phyloP scores from a whole-genome alignment of 1,140 invertebrate species.

The Acromyrmex heyeri region DNA sequence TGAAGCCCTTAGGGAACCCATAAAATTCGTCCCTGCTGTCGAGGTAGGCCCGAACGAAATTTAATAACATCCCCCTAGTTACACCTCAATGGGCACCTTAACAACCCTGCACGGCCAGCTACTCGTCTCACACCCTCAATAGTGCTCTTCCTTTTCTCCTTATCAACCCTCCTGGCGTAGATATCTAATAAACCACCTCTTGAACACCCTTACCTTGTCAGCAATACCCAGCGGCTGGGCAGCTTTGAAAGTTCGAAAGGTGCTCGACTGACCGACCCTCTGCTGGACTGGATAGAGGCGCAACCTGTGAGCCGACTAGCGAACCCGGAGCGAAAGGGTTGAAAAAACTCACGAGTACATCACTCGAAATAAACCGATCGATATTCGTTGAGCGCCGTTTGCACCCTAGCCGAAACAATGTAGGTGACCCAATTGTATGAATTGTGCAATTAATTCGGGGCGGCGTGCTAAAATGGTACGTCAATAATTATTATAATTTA shows the following conservation, averaged over 20 bases:
- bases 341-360: constrained; percentile 69
- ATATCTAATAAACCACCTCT: constrained; percentile 86
- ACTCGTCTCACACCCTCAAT: constrained; percentile 61
- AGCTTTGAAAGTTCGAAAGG: constrained; percentile 65
- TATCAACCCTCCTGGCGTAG: constrained; percentile 79
- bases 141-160: constrained; percentile 65
- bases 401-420: constrained; percentile 52
- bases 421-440: constrained; percentile 70
- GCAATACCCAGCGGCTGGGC: constrained; percentile 75
- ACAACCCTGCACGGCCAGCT: constrained; percentile 83
- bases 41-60: constrained; percentile 84
- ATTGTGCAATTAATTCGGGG: constrained; percentile 30
- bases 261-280: constrained; percentile 78
- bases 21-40: constrained; percentile 82
- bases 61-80: constrained; percentile 88
- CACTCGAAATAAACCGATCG: constrained; percentile 72
- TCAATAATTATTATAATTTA: constrained; percentile 3
- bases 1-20: constrained; percentile 77
- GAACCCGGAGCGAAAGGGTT: constrained; percentile 85
- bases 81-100: constrained; percentile 87
- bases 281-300: constrained; percentile 82
- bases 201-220: constrained; percentile 80
- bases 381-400: constrained; percentile 62
- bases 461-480: constrained; percentile 7
- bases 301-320: constrained; percentile 78